Percentiles rank a stretch among this genome's conserved stretches.
phyloP scores from a whole-genome alignment of 2,113 vertebrate species.

The Sciurus niger region DNA sequence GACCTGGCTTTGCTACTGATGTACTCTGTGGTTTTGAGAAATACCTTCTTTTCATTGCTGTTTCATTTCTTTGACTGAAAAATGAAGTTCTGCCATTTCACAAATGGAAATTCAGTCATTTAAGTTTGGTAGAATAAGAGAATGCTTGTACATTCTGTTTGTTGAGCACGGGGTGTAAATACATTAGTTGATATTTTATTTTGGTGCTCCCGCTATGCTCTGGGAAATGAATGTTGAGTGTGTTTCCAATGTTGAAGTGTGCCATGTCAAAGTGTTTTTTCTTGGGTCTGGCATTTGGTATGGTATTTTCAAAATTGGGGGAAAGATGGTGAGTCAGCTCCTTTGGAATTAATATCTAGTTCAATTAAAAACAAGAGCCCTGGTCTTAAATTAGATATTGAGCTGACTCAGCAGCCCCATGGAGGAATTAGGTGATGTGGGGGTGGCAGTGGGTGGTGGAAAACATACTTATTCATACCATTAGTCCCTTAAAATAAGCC shows the following conservation, averaged over 20 bases:
- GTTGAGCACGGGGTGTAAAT: neutral
- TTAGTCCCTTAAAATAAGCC: neutral
- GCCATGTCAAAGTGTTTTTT: neutral
- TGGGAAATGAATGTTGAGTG: neutral
- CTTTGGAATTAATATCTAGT: conserved; percentile 11
- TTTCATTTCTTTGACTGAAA: neutral
- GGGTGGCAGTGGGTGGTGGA: neutral
- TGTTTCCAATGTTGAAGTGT: neutral
- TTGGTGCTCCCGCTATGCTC: neutral
- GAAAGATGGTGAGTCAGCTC: neutral
- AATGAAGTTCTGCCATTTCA: neutral
- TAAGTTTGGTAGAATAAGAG: neutral
- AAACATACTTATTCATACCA: neutral
- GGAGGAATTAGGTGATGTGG: neutral
- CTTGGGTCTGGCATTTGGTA: neutral
- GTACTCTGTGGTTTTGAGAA: neutral
- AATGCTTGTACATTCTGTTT: neutral
- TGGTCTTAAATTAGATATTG: conserved; percentile 51
- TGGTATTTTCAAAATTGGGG: neutral
- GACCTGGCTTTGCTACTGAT: neutral
- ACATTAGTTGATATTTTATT: neutral
- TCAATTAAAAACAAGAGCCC: conserved; percentile 31
- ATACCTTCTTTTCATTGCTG: neutral
- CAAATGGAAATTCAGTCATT: neutral
- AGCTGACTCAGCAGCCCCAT: conserved; percentile 25